Base-by-base conservation (phyloP, 2,797 vertebrate genomes). In the Pagetopsis macropterus region DNA sequence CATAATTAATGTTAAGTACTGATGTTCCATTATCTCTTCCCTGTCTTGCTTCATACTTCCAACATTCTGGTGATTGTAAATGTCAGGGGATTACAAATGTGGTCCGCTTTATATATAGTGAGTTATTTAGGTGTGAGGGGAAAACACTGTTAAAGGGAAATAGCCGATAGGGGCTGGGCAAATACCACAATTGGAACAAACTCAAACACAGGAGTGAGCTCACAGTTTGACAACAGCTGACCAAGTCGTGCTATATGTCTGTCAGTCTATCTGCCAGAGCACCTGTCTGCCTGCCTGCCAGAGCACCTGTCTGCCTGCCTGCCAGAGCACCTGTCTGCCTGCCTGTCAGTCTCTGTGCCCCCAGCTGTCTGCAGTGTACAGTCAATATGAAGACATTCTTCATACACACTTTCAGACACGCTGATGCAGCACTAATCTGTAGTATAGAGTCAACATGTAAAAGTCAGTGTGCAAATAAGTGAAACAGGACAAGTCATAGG, bases 151-250 rank as follows among this genome's bases (percentile, higher is more conserved):
- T 46, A 7, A 41, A 65, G 44, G 33, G 49, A 70, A 70, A 75
- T 71, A 82, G 77, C 52, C 52, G 60, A 65, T 59, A 37, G n/a
- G 70, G 70, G 61, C 46, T 51, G 56, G 55, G 76, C 46, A 66
- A 74, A 85, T 67, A 72, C 77, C 75, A 45, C 5, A 27, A 19
- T 49, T 0, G 0, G 49, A 51, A 75, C 61, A 55, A 62, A 52
- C 55, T 73, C 65, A 75, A 82, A 84, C 71, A 71, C 50, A 64
- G 50, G 27, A 51, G 64, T 51, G 56, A 84, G 70, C 58, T 78
- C 74, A 63, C 44, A 78, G 57, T 81, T 66, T 81, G 65, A 86
- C 81, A 80, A 76, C 86, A 90, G 83, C 83, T 89, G 86, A 89
- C 58, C 16, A 44, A 75, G 65, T 73, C 68, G 57, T 70, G 75